Evolutionary conservation across 1,140 invertebrate genomes (phyloP).

Genomic region (Homarus americanus): DNA sequence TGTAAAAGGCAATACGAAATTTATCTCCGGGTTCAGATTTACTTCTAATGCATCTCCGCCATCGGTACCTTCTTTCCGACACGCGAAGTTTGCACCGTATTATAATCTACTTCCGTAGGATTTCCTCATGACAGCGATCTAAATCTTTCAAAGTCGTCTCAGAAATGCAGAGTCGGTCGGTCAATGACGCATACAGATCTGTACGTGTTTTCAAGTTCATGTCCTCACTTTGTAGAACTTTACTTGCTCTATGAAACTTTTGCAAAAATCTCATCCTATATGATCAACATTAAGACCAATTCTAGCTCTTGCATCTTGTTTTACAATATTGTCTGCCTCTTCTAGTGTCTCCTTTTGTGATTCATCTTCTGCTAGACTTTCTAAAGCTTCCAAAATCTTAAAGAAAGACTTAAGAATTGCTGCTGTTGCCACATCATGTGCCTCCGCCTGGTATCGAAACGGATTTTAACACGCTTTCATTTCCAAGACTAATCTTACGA

Average conservation of each 20-base stretch:
- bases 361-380: not conserved
- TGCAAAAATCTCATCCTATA: constrained; percentile 25
- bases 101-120: constrained; percentile 42
- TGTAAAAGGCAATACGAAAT: not conserved
- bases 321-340: constrained; percentile 15
- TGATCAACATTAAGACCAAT: constrained; percentile 73
- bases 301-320: constrained; percentile 47
- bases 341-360: constrained; percentile 7
- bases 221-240: not conserved
- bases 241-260: not conserved
- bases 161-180: not conserved
- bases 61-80: not conserved
- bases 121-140: not conserved
- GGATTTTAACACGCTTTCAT: constrained; percentile 49
- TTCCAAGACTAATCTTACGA: constrained; percentile 25
- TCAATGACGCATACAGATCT: not conserved
- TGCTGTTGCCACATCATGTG: constrained; percentile 41
- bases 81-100: not conserved
- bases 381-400: constrained; percentile 10
- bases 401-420: not conserved
- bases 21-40: not conserved
- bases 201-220: not conserved
- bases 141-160: not conserved
- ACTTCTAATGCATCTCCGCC: not conserved
- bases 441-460: constrained; percentile 41